phyloP scores from a whole-genome alignment of 1,140 invertebrate genomes.

The Euborellia annulipes region DNA sequence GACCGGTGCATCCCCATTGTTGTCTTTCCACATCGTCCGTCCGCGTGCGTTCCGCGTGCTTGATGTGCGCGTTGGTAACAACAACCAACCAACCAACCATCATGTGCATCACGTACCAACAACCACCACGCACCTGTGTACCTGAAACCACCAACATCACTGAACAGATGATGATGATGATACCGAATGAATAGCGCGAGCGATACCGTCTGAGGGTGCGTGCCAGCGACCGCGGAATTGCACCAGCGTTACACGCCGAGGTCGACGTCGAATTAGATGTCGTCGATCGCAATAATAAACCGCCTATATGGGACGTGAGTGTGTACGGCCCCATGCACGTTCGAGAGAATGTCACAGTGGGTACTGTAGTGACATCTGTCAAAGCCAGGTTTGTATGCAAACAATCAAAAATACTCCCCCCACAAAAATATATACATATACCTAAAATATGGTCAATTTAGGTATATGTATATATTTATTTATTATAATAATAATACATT shows the following conservation, averaged over 20 bases:
- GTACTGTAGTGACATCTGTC: constrained; percentile 88
- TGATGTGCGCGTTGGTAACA: no score
- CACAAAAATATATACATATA: not conserved
- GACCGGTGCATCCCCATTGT: no score
- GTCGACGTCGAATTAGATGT: constrained; percentile 94
- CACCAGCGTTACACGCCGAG: constrained; percentile 66
- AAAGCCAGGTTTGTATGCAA: constrained; percentile 87
- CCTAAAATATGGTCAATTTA: no score
- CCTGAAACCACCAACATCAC: no score
- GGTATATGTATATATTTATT: no score
- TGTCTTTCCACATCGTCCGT: no score
- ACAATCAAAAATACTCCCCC: not conserved
- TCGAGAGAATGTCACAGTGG: constrained; percentile 94
- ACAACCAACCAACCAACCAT: no score
- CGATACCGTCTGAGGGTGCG: constrained; percentile 85
- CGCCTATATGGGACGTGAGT: constrained; percentile 82
- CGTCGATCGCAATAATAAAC: constrained; percentile 95
- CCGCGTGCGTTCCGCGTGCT: no score
- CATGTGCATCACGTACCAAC: no score
- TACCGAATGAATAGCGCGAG: constrained; percentile 63
- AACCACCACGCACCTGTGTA: no score
- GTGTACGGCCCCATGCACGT: constrained; percentile 91
- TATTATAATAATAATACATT: no score
- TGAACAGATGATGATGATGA: no score
- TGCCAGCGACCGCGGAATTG: constrained; percentile 78